Base-by-base conservation (phyloP, 1,140 invertebrate genomes). In the Muscidifurax raptorellus region DNA sequence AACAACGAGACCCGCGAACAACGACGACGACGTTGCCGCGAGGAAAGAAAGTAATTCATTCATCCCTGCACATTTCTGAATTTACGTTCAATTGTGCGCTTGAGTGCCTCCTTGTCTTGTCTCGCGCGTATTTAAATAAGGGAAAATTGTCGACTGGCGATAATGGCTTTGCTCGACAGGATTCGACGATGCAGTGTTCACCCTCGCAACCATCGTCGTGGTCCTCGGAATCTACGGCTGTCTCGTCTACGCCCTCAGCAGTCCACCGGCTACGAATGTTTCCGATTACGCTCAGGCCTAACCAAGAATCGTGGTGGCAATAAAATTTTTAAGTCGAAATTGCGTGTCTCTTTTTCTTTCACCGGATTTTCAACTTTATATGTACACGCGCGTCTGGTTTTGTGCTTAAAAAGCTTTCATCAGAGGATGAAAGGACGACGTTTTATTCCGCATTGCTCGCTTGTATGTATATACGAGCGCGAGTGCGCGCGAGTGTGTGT, bases 121-220 rank as follows among this genome's bases (percentile, higher is more conserved):
- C 36, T 40, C 36, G 32, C 9, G 36, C 36, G 36, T 40, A 36
- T 7, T 7, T 36, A 36, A 36, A 0, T 7, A 36, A 36, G 32
- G 32, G 9, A 36, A 36, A 36, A 36, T 7, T 7, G 0, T 2
- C 44, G 18, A 59, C 52, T 13, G 52, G n/a, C 6, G 18, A 59
- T n/a, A 59, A 22, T 15, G 22, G 15, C 1, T 59, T 1, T 6
- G 52, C 6, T 59, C 6, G 22, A 59, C 18, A 59, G 52, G 52
- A 59, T 87, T 88, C 86, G 88, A 90, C 82, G 90, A 91, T 12
- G 89, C 88, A 30, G 72, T 91, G 71, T 92, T 91, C 87, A 90
- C 90, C 30, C 85, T 91, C 72, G 80, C 80, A 15, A 85, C 90
- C 25, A 89, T 91, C 52, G 86, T 88, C 28, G 80, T 86, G 79